Percentiles rank a stretch among this genome's conserved stretches.
Conservation (phyloP, 2,797 vertebrate species). For the Malurus splendens region DNA sequence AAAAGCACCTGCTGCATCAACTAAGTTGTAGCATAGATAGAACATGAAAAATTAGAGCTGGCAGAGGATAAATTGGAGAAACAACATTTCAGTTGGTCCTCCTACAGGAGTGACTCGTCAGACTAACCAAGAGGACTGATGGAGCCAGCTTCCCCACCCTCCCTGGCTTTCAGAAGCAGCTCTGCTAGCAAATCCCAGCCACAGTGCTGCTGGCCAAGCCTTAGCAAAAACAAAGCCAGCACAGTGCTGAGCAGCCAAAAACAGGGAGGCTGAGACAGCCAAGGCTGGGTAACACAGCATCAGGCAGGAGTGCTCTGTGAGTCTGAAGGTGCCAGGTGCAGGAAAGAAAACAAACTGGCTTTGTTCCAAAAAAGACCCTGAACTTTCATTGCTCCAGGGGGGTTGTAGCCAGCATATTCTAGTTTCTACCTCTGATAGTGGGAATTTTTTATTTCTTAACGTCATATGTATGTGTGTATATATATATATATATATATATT, state of each 20-base stretch:
- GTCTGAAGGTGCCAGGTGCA: fast-evolving
- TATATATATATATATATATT: background rate
- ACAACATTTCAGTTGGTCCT: background rate
- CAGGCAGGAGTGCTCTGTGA: background rate
- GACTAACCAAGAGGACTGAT: background rate
- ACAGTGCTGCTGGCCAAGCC: background rate
- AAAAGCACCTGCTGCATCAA: conserved; percentile 29
- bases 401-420: background rate
- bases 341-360: background rate
- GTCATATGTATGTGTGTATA: background rate
- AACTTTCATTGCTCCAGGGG: background rate
- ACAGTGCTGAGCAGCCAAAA: background rate
- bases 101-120: background rate
- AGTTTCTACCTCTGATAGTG: background rate
- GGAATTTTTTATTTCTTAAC: background rate
- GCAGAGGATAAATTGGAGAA: conserved; percentile 28
- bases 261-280: background rate
- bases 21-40: conserved; percentile 9
- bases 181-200: background rate
- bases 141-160: background rate
- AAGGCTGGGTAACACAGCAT: background rate
- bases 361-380: background rate
- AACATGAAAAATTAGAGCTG: conserved; percentile 35
- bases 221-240: background rate
- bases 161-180: background rate